Percentiles rank a stretch among this genome's conserved stretches.
These are phyloP conservation scores for Lota lota DNA, from an alignment of 2,113 vertebrate genomes.

Conservation along the genomic window DNA sequence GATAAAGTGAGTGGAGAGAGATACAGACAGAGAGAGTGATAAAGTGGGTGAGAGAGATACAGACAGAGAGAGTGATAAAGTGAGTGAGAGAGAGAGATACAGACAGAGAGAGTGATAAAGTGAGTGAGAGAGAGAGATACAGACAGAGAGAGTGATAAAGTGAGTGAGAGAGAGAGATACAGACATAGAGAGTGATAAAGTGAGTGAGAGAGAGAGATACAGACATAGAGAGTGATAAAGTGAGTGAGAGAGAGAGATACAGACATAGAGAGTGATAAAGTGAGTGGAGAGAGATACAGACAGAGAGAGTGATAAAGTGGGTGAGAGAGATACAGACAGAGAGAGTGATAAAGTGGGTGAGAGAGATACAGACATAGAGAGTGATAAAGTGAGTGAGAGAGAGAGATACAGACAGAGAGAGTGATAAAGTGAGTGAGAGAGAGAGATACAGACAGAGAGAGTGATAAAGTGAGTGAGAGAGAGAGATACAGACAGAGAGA, in stretches of 20 bases:
- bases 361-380: neutral
- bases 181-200: no score
- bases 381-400: no score
- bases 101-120: no score
- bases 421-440: conserved; percentile 6
- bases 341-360: neutral
- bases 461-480: neutral
- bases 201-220: no score
- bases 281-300: no score
- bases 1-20: conserved; percentile 16
- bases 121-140: neutral
- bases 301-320: no score
- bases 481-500: neutral
- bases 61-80: no score
- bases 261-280: no score
- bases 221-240: no score
- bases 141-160: neutral
- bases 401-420: no score
- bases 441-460: neutral
- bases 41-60: neutral
- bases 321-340: no score
- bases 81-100: no score
- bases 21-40: neutral
- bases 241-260: neutral
- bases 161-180: neutral